Evolutionary conservation across 2,797 vertebrate genomes (phyloP), one percentile per base, ranked within the genome.

Genomic region (Oreonectes daqikongensis): DNA sequence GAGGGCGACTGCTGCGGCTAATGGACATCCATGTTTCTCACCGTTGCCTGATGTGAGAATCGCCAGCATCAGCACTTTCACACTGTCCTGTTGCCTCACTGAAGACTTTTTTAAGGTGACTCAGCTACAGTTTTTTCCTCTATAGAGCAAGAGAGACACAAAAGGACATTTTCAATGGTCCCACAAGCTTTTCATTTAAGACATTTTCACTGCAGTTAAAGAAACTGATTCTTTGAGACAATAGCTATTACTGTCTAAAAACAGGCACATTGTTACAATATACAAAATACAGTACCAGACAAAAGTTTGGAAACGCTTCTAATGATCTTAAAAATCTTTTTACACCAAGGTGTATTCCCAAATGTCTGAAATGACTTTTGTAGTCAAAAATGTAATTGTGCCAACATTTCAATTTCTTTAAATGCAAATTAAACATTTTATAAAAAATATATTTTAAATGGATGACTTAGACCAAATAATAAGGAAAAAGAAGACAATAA

Each of bases 31-130:
- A 81, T 84, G 40, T 60, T 64, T 68, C 84, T 79, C 81, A 53
- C 84, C 22, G n/a, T 72, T 60, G 75, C 67, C 77, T 76, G 53
- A 86, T 84, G 61, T 55, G 26, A 70, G 69, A 35, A 63, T 65
- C 69, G 78, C 84, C 81, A 74, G 79, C 81, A 84, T 89, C 88
- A 83, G 85, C 85, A 86, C 69, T 88, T 86, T 87, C 77, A 74
- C 77, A 53, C 67, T 28, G 20, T n/a, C 79, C 81, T 78, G 82
- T 83, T 87, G 80, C 84, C 85, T 87, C 79, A 63, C 80, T 85
- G 89, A 84, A 86, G 2, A 10, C 52, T 32, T 73, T 71, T 80
- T 77, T 82, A 84, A 84, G 85, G 84, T 84, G 77, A 88, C 79
- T 87, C 77, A 78, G 84, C 87, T 86, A 84, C 78, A 86, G 82